Conservation (phyloP, 1,140 invertebrate genomes). For the Papilio glaucus region DNA sequence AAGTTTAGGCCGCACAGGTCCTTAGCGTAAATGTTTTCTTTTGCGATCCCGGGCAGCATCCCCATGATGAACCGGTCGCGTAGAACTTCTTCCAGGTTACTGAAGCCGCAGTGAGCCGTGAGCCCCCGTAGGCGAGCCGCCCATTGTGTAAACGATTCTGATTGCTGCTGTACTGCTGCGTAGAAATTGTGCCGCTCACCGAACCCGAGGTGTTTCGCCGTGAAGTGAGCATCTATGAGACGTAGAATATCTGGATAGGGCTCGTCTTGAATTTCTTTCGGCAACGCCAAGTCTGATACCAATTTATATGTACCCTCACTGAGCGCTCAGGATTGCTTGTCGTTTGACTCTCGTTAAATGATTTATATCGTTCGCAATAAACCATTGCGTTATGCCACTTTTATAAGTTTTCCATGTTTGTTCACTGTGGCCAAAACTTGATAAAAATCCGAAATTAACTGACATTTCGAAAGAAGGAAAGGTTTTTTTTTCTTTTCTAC, state of each 20-base stretch:
- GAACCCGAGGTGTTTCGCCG: constrained; percentile 38
- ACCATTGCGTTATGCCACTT: too few relatives aligned
- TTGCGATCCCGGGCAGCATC: neutral
- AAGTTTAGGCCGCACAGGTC: neutral
- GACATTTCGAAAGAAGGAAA: too few relatives aligned
- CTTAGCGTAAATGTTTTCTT: neutral
- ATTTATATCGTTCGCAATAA: too few relatives aligned
- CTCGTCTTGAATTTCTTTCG: constrained; percentile 42
- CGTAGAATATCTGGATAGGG: constrained; percentile 42
- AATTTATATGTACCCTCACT: constrained; percentile 41
- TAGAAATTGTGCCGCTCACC: too few relatives aligned
- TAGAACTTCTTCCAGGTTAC: neutral
- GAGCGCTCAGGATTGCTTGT: constrained; percentile 45
- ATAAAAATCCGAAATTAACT: too few relatives aligned
- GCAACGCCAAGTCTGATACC: constrained; percentile 43
- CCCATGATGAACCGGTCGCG: too few relatives aligned
- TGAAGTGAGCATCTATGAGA: constrained; percentile 43
- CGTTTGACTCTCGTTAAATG: constrained; percentile 41
- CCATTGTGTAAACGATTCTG: constrained; percentile 42
- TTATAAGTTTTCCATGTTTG: too few relatives aligned
- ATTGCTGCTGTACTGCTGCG: too few relatives aligned
- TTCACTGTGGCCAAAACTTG: too few relatives aligned
- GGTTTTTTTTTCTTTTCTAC: too few relatives aligned
- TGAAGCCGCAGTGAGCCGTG: neutral
- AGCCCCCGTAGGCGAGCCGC: constrained; percentile 34